These are phyloP conservation scores for Rynchops niger DNA, from an alignment of 2,113 vertebrate species.

Conservation along the genomic window DNA sequence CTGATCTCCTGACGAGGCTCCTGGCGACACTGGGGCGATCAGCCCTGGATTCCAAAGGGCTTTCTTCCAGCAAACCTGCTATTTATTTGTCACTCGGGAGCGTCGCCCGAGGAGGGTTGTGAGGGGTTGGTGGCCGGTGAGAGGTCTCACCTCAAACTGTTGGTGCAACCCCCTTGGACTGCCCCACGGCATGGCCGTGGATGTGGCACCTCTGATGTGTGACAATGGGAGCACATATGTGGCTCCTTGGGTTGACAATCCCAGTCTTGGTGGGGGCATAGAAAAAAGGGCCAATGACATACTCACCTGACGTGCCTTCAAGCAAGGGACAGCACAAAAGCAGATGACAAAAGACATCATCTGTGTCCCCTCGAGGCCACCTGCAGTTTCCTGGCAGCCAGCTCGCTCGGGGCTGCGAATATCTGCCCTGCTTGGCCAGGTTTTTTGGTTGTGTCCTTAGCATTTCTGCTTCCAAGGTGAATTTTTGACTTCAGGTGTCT, in stretches of 20 bases:
- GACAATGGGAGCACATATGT: fast-evolving
- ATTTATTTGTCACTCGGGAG: background rate
- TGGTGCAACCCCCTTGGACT: background rate
- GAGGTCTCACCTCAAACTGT: too few species aligned
- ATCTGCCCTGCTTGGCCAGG: background rate
- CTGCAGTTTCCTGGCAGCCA: background rate
- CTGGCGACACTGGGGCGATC: fast-evolving
- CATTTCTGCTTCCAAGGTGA: constrained; percentile 30
- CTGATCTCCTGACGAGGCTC: background rate
- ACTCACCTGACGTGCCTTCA: background rate
- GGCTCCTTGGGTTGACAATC: background rate
- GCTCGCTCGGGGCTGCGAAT: fast-evolving
- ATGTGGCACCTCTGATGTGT: fast-evolving
- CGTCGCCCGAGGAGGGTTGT: background rate
- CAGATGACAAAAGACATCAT: background rate
- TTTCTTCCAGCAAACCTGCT: background rate
- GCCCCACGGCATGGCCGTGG: background rate
- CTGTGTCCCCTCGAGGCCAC: background rate
- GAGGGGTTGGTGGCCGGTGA: fast-evolving
- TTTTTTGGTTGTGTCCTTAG: background rate
- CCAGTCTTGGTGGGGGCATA: background rate
- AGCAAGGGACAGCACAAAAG: background rate
- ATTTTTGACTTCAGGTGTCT: background rate
- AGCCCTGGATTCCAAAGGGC: background rate
- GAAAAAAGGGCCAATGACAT: background rate